A percentile compares a stretch with the other conserved stretches of the same genome.
phyloP scores from a whole-genome alignment of 2,888 invertebrate genomes.

The Deilephila porcellus region DNA sequence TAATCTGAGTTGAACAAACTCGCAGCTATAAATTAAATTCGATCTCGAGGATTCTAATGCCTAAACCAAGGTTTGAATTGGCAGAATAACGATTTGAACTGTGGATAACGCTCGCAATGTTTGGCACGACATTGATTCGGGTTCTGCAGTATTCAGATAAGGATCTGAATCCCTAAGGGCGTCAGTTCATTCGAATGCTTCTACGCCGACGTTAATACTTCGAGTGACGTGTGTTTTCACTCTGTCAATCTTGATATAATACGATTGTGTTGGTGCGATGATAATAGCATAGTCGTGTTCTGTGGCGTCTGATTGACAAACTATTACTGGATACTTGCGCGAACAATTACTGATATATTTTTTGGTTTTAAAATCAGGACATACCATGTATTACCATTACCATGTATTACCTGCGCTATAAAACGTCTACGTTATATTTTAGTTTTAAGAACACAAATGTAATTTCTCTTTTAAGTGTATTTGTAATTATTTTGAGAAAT shows the following conservation, averaged over 20 bases:
- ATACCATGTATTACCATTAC: no score
- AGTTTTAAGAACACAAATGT: no score
- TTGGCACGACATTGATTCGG: slow-evolving; percentile 50
- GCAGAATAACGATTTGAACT: slow-evolving; percentile 42
- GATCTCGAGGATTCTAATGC: slow-evolving; percentile 21
- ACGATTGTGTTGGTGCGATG: neutral
- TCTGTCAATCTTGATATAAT: slow-evolving; percentile 14
- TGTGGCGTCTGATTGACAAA: neutral
- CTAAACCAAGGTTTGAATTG: slow-evolving; percentile 31
- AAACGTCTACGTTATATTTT: no score
- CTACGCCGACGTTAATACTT: slow-evolving; percentile 9
- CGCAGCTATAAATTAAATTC: slow-evolving; percentile 17
- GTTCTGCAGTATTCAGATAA: slow-evolving; percentile 43
- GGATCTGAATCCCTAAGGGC: slow-evolving; percentile 34
- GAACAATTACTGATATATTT: neutral
- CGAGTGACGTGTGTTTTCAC: slow-evolving; percentile 27
- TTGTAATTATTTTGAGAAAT: no score
- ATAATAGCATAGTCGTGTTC: slow-evolving; percentile 19
- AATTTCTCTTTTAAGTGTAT: no score
- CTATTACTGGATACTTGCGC: neutral
- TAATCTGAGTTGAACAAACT: neutral
- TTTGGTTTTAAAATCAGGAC: neutral
- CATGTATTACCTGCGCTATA: no score
- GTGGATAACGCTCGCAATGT: slow-evolving; percentile 42
- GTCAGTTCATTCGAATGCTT: slow-evolving; percentile 11